Base-by-base conservation (phyloP, 2,888 invertebrate species). In the Aleiodes alternator region DNA sequence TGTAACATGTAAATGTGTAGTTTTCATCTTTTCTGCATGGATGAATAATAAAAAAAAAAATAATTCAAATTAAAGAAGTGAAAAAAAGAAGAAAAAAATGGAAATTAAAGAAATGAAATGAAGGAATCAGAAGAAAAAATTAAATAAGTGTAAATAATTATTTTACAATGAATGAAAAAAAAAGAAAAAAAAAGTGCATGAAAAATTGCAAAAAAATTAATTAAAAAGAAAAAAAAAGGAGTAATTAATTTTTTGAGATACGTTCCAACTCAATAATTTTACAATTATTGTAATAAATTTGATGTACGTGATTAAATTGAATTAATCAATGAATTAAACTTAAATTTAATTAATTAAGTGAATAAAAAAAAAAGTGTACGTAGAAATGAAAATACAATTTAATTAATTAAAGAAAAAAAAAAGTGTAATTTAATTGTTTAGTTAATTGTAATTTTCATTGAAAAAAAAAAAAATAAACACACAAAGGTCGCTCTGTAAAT, bases 1-100 rank as follows among this genome's bases (percentile, higher is more conserved):
- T 70, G 79, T 81, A 81, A 84, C 78, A 83, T 59, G 56, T 73
- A 69, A 48, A 57, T 51, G 51, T 68, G 31, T 31, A 68, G 51
- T 4, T n/a, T 23, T 68, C 1, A 48, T 66, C 66, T 23, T 56
- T 53, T 51, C 75, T 75, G 76, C 57, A 71, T 71, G 69, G 34
- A 29, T 31, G 9, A 31, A 59, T 34, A n/a, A 6, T 34, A 34
- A 34, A 57, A 57, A 57, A 57, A 31, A 3, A 57, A 57, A 11
- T 29, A 57, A 59, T 59, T 59, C 12, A 31, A 6, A n/a, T 29
- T n/a, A 11, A 57, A 57, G 1, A 57, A 57, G 3, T 16, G 31
- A 29, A 29, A 57, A 29, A 59, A 34, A 34, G 31, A n/a, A 14
- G 38, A 11, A 7, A 59, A 59, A 23, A 23, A 23, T 23, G 31